Evolutionary conservation across 2,888 invertebrate genomes (phyloP), one percentile per base, ranked within the genome.

Genomic region (Cheiracanthium punctorium): DNA sequence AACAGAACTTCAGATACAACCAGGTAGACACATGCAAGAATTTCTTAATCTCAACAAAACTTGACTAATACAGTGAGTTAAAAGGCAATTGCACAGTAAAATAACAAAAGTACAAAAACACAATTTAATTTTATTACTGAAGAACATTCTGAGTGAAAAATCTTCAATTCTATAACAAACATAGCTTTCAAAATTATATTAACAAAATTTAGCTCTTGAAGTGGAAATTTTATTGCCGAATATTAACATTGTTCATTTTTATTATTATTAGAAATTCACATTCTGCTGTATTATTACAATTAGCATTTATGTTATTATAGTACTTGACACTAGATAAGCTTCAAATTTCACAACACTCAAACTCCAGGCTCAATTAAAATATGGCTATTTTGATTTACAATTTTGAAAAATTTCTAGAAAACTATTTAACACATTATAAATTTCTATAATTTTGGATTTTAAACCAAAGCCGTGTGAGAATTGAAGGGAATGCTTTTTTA

Each of bases 401-500:
- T 28, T 71, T 70, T 24, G 8, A 41, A 17, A 7, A 41, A 43
- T 71, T 70, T 12, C 75, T 58, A 58, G 20, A 58, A 33, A 12
- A 41, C 58, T 75, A 41, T 37, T 33, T n/a, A n/a, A n/a, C n/a
- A 17, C 1, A 30, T 72, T 24, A 77, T 64, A 30, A 65, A 33
- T 73, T 80, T 29, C 73, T 73, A 28, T 41, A 29, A 58, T 64
- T 58, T 75, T 33, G 43, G 29, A 72, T 37, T 37, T n/a, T n/a
- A 33, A 84, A 81, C 73, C 43, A 67, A 84, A 85, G 84, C 74
- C 41, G 79, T 43, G 58, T 79, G 48, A 82, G 76, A 82, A 80
- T 86, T 75, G 71, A 72, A 79, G 80, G 85, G 85, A 86, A 86
- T 86, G 85, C 85, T 86, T 80, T 80, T 30, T n/a, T n/a, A n/a